phyloP scores from a whole-genome alignment of 2,888 invertebrate genomes.

The Drosophila multiciliata region DNA sequence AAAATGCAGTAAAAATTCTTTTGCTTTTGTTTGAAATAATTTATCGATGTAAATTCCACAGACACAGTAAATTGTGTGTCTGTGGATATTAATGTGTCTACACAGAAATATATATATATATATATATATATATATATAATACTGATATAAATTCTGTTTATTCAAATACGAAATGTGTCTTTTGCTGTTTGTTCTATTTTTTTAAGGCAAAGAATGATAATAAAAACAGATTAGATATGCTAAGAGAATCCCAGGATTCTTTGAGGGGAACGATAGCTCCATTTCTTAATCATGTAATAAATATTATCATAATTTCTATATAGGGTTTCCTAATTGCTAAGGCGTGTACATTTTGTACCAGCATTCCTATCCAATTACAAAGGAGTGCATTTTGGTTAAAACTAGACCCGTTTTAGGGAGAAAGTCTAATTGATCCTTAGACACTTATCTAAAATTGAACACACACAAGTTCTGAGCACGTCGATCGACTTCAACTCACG shows the following conservation, averaged over 20 bases:
- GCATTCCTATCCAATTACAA: background rate
- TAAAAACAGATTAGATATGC: background rate
- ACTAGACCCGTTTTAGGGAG: background rate
- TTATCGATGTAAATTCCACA: constrained; percentile 1
- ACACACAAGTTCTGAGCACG: constrained; percentile 3
- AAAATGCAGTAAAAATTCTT: background rate
- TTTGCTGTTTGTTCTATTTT: background rate
- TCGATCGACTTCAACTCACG: constrained; percentile 20
- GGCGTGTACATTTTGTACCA: background rate
- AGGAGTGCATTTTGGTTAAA: background rate
- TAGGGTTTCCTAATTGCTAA: background rate
- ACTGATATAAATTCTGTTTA: background rate
- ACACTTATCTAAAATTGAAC: constrained; percentile 1
- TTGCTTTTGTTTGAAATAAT: background rate
- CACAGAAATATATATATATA: background rate
- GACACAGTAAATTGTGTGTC: background rate
- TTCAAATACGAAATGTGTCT: background rate
- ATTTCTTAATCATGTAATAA: background rate
- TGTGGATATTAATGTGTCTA: background rate
- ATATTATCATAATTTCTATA: background rate
- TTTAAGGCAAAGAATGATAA: background rate
- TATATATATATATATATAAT: background rate
- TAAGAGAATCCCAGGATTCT: background rate
- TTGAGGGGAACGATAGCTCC: too few species aligned
- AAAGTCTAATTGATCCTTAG: background rate